phyloP scores from a whole-genome alignment of 2,888 invertebrate species.

The Fragum whitleyi region DNA sequence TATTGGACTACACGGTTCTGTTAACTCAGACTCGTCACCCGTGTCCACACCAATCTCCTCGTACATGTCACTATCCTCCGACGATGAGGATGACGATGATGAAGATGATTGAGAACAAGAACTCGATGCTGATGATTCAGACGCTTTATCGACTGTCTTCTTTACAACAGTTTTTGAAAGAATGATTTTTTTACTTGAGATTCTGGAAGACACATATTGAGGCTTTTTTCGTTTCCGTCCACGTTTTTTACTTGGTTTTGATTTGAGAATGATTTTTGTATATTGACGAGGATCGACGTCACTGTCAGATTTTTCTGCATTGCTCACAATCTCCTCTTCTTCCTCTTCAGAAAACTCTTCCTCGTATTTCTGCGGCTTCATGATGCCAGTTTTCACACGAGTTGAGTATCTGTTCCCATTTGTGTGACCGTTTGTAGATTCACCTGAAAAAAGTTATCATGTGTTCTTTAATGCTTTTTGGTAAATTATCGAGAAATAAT shows the following conservation, averaged over 20 bases:
- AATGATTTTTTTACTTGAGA: constrained; percentile 8
- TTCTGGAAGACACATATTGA: constrained; percentile 6
- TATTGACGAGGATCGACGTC: not conserved
- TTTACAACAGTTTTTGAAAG: not conserved
- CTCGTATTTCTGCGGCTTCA: constrained; percentile 59
- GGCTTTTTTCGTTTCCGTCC: not conserved
- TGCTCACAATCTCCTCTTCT: constrained; percentile 39
- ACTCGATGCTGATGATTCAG: not conserved
- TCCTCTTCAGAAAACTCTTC: constrained; percentile 57
- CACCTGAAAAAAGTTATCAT: too few species aligned
- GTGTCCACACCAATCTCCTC: constrained; percentile 27
- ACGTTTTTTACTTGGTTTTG: constrained; percentile 3
- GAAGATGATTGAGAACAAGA: not conserved
- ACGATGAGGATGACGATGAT: not conserved
- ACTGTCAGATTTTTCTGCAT: constrained; percentile 29
- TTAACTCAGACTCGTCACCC: constrained; percentile 26
- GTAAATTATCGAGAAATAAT: too few species aligned
- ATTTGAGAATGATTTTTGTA: constrained; percentile 1
- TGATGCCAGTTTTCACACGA: constrained; percentile 66
- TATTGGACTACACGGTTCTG: constrained; percentile 39
- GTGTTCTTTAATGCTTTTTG: too few species aligned
- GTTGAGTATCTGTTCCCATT: constrained; percentile 59
- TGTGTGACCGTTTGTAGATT: constrained; percentile 3
- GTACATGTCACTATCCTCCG: not conserved
- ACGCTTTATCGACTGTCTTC: not conserved